Percentiles rank a stretch among this genome's conserved stretches.
phyloP scores from a whole-genome alignment of 2,888 invertebrate species.

The Catonia carolina region DNA sequence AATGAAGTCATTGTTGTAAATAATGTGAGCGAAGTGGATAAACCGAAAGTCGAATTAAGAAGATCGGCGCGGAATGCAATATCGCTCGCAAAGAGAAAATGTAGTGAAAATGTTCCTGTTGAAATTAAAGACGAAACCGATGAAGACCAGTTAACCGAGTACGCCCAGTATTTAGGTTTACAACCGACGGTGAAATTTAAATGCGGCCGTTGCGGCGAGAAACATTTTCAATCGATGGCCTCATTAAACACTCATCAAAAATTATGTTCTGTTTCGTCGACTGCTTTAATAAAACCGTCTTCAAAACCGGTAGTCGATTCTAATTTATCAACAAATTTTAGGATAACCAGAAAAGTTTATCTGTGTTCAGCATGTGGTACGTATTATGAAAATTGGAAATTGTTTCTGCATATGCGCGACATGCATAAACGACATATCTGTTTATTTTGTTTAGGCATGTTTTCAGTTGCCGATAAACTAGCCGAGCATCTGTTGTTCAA shows the following conservation, averaged over 20 bases:
- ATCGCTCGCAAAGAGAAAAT: not conserved
- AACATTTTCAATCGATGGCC: constrained; percentile 58
- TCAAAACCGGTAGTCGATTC: constrained; percentile 26
- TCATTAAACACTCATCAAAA: constrained; percentile 63
- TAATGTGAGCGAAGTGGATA: not conserved
- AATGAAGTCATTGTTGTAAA: not conserved
- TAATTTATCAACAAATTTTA: constrained; percentile 46
- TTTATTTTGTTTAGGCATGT: constrained; percentile 75
- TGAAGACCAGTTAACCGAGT: constrained; percentile 45
- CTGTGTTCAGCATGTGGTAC: constrained; percentile 75
- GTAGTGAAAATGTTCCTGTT: not conserved
- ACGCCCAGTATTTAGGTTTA: constrained; percentile 64
- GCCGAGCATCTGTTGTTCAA: constrained; percentile 69
- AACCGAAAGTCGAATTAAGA: not conserved
- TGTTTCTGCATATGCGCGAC: constrained; percentile 77
- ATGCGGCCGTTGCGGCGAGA: constrained; percentile 65
- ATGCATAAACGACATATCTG: constrained; percentile 76
- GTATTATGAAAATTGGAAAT: constrained; percentile 80
- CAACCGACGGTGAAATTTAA: constrained; percentile 65
- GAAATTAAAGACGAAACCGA: constrained; percentile 35
- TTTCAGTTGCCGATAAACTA: constrained; percentile 70
- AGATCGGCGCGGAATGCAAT: too few species aligned
- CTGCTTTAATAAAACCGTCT: constrained; percentile 43
- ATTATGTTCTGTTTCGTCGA: constrained; percentile 50
- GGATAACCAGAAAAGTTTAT: constrained; percentile 70